Evolutionary conservation across 2,113 vertebrate species (phyloP).

Genomic region (Kobus ellipsiprymnus): DNA sequence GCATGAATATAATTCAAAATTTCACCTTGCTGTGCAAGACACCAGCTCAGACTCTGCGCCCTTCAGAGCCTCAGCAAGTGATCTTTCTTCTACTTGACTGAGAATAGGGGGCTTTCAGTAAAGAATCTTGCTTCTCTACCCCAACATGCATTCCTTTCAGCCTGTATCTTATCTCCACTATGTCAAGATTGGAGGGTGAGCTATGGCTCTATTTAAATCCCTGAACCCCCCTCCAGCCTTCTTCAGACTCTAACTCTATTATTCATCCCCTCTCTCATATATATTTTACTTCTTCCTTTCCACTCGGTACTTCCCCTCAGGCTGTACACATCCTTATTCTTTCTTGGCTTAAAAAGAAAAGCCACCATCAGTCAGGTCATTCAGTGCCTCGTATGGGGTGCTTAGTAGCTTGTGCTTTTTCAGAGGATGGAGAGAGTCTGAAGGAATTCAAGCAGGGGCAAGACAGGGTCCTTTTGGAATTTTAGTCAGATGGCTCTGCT

Average conservation of each 20-base stretch:
- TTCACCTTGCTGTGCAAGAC: neutral
- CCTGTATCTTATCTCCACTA: rapidly evolving
- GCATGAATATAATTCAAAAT: rapidly evolving
- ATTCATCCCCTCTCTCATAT: neutral
- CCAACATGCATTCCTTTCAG: neutral
- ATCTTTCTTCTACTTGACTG: neutral
- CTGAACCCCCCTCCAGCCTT: neutral
- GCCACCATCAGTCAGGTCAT: too few species aligned
- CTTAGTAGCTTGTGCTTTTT: neutral
- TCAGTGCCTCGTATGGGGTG: rapidly evolving
- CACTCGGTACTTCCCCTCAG: neutral
- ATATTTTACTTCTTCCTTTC: neutral
- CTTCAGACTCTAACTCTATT: neutral
- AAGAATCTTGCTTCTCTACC: neutral
- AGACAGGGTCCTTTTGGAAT: neutral
- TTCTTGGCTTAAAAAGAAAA: neutral
- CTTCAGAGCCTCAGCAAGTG: neutral
- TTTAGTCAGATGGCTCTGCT: neutral
- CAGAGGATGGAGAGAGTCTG: neutral
- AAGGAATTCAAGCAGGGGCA: neutral
- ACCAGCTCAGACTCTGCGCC: neutral
- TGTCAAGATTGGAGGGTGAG: neutral
- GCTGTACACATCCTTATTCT: neutral
- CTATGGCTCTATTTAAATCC: neutral
- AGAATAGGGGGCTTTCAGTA: neutral